A percentile compares a stretch with the other conserved stretches of the same genome.
Conservation (phyloP, 2,888 invertebrate genomes). For the Heliconius sara region DNA sequence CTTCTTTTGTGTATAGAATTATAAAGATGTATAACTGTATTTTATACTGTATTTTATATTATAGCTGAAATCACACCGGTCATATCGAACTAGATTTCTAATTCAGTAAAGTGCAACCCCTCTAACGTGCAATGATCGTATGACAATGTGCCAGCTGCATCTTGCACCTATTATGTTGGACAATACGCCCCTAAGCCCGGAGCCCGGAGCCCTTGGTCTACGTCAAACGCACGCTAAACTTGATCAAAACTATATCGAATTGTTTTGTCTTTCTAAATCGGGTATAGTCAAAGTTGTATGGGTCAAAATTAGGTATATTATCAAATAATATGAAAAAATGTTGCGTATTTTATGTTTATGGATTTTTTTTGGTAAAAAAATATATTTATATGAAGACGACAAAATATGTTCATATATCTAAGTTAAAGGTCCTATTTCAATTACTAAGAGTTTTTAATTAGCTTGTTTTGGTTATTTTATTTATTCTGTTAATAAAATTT, state of each 20-base stretch:
- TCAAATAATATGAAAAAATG: neutral
- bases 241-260: conserved; percentile 6
- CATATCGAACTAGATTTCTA: conserved; percentile 41
- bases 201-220: conserved; percentile 51
- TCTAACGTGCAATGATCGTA: conserved; percentile 40
- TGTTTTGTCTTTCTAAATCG: neutral
- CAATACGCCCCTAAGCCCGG: conserved; percentile 55
- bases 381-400: neutral
- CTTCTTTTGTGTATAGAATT: neutral
- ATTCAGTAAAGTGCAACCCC: conserved; percentile 46
- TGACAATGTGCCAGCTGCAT: conserved; percentile 59
- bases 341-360: neutral
- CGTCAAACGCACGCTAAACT: conserved; percentile 46
- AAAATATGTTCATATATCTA: neutral
- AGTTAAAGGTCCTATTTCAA: neutral
- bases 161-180: conserved; percentile 53
- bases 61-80: conserved; percentile 40
- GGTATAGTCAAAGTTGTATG: neutral
- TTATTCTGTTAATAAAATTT: neutral
- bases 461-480: neutral
- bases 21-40: neutral
- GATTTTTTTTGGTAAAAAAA: neutral
- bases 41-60: conserved; percentile 9
- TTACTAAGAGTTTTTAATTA: neutral
- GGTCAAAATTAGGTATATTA: too few relatives aligned